Evolutionary conservation across 2,888 invertebrate genomes (phyloP).

Genomic region (Xestoiulus laeticollis): DNA sequence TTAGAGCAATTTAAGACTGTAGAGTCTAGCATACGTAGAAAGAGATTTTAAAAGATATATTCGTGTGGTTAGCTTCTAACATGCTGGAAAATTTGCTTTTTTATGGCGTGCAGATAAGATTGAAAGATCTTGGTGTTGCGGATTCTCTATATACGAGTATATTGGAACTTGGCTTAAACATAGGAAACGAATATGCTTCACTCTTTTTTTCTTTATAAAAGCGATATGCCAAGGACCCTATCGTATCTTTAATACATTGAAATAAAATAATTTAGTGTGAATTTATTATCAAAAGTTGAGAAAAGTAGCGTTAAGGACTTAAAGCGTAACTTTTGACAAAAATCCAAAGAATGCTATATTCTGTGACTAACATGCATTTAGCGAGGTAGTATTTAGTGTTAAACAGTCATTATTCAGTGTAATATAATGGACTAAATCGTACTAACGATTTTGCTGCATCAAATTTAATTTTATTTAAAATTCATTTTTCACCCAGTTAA

Average conservation of each 20-base stretch:
- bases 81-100: conserved; percentile 37
- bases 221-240: neutral
- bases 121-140: neutral
- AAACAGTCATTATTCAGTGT: too few species aligned
- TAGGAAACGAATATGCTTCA: neutral
- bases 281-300: neutral
- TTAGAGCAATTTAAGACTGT: neutral
- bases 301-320: too few species aligned
- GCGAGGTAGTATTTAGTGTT: too few species aligned
- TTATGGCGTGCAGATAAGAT: conserved; percentile 15
- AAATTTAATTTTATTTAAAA: too few species aligned
- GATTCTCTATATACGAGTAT: neutral
- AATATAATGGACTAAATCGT: too few species aligned
- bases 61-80: conserved; percentile 21
- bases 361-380: too few species aligned
- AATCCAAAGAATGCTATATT: too few species aligned
- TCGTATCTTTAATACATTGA: neutral
- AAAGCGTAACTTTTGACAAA: too few species aligned
- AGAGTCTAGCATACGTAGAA: neutral
- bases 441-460: too few species aligned
- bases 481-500: too few species aligned
- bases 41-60: conserved; percentile 37
- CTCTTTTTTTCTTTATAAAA: neutral
- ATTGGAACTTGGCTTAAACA: neutral
- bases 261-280: neutral